Percentiles rank a stretch among this genome's conserved stretches.
These are phyloP conservation scores for Muscicapa comitata DNA, from an alignment of 2,797 vertebrate species.

Conservation along the genomic window DNA sequence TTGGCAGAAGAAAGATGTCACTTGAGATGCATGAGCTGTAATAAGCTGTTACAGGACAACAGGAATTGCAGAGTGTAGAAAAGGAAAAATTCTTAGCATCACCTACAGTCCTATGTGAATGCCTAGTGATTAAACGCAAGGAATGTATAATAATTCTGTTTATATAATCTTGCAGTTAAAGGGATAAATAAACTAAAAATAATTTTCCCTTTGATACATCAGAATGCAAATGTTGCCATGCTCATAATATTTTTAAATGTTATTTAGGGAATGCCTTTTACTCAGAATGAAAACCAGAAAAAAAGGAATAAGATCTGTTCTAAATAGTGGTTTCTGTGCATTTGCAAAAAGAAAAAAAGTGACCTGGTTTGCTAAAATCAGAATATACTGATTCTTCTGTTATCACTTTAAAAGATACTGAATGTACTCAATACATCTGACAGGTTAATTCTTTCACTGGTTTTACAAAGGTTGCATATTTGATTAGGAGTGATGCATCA, in stretches of 20 bases:
- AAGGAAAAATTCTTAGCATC: not conserved
- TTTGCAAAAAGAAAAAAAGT: not conserved
- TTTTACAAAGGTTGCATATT: not conserved
- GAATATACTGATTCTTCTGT: not conserved
- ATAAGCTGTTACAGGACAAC: not conserved
- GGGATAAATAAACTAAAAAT: not conserved
- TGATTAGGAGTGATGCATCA: not conserved
- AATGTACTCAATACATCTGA: not conserved
- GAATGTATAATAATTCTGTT: not conserved
- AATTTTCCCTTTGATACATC: not conserved
- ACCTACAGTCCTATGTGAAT: not conserved
- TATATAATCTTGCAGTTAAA: not conserved
- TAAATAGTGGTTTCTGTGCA: not conserved
- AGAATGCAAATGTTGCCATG: constrained; percentile 1
- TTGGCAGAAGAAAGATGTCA: not conserved
- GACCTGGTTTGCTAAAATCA: not conserved
- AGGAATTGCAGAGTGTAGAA: not conserved
- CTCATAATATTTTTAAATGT: not conserved
- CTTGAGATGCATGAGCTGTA: not conserved
- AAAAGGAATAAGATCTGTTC: not conserved
- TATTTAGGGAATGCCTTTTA: not conserved
- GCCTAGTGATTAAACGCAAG: not conserved
- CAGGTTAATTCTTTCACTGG: not conserved
- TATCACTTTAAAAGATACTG: not conserved
- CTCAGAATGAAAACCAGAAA: not conserved